These are phyloP conservation scores for Therioaphis trifolii DNA, from an alignment of 2,888 invertebrate species.

Conservation along the genomic window DNA sequence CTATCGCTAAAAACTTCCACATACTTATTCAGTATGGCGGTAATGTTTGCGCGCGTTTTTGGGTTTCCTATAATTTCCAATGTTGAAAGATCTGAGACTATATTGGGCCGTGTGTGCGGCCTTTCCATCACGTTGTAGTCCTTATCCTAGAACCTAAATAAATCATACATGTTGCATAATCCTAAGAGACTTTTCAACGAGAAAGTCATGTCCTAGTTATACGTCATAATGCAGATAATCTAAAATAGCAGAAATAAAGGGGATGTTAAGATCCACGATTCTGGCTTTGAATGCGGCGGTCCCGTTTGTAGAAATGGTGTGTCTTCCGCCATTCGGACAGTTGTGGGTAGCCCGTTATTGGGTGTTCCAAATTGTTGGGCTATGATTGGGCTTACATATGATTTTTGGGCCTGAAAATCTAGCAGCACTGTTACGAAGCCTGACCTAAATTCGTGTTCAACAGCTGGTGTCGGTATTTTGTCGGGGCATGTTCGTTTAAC, in stretches of 20 bases:
- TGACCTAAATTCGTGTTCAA: constrained; percentile 7
- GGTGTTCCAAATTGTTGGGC: not conserved
- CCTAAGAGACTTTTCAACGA: not conserved
- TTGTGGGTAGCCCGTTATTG: not conserved
- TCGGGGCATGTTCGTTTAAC: constrained; percentile 11
- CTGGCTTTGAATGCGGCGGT: not conserved
- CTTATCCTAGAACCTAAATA: not conserved
- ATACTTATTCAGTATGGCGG: not conserved
- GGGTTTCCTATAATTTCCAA: not conserved
- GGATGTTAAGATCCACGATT: not conserved
- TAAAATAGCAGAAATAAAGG: not conserved
- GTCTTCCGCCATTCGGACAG: not conserved
- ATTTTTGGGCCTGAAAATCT: constrained; percentile 23
- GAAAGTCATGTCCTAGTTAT: constrained; percentile 7
- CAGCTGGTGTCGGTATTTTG: no score
- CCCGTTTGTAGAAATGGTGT: not conserved
- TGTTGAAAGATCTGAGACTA: not conserved
- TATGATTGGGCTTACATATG: not conserved
- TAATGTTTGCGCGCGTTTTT: not conserved
- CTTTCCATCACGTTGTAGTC: constrained; percentile 3
- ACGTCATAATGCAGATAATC: not conserved
- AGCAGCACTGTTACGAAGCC: constrained; percentile 6
- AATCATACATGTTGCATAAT: not conserved
- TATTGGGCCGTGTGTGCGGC: not conserved
- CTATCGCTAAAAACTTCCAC: not conserved